phyloP scores from a whole-genome alignment of 2,888 invertebrate species.

The Alentia gelatinosa region DNA sequence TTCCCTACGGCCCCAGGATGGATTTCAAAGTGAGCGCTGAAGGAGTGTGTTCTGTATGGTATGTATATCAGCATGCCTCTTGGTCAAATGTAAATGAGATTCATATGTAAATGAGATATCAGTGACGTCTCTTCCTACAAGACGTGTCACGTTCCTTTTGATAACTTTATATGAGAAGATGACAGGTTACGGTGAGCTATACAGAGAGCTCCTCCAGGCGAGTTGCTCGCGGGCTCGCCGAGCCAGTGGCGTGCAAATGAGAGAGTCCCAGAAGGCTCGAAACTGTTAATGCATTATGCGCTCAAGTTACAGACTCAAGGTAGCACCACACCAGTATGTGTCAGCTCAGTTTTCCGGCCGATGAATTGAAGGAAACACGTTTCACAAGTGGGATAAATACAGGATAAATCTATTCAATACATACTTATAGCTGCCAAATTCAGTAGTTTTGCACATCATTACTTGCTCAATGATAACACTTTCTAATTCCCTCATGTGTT shows the following conservation, averaged over 20 bases:
- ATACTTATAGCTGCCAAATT: too few relatives aligned
- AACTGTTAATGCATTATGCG: constrained; percentile 22
- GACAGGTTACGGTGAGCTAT: background rate
- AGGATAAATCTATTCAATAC: too few relatives aligned
- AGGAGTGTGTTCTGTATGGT: background rate
- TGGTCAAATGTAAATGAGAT: constrained; percentile 38
- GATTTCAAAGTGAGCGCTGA: background rate
- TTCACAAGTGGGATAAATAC: too few relatives aligned
- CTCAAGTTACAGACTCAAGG: background rate
- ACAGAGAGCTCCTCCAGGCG: background rate
- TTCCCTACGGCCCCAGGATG: background rate
- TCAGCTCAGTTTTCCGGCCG: background rate
- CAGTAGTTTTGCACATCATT: too few relatives aligned
- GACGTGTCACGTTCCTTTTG: constrained; percentile 27
- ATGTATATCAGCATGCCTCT: background rate
- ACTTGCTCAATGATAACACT: too few relatives aligned
- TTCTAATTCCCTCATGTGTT: too few relatives aligned
- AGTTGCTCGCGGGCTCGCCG: background rate
- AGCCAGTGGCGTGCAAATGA: constrained; percentile 6
- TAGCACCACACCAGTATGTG: background rate
- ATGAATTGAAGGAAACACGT: too few relatives aligned
- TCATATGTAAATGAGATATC: constrained; percentile 1
- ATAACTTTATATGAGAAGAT: constrained; percentile 24
- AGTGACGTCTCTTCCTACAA: constrained; percentile 22
- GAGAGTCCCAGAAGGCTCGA: background rate